Base-by-base conservation (phyloP, 2,888 invertebrate species). In the Cordilura impudica region DNA sequence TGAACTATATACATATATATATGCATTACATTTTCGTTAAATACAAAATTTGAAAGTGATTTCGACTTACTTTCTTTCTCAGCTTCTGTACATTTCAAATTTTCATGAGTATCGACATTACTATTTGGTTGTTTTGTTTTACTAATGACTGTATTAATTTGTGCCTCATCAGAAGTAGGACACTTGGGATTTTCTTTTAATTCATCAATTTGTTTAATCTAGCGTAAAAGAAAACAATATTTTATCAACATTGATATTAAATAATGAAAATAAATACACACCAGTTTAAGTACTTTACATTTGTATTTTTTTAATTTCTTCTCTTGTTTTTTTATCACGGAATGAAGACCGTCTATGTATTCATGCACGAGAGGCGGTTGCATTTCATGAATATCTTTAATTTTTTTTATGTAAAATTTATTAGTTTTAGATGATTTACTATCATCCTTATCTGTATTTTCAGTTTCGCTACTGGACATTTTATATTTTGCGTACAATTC, bases 271-370 rank as follows among this genome's bases (percentile, higher is more conserved):
- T 12, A 12, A 35, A 21, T 12, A 82, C 87, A 90, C 90, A 93
- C 93, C 89, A 90, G 85, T 81, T 89, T 85, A 78, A 91, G 90
- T 4, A 93, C 84, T 85, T 92, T 92, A n/a, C 90, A 88, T 85
- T 92, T 92, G 63, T 94, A 89, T 83, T 92, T 92, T 66, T 90
- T 90, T 54, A 95, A 87, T 81, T 93, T 91, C 72, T 90, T 90
- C 31, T 91, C 91, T 84, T 93, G 94, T 83, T 86, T 87, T 51
- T 85, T 83, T 1, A 89, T 69, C 21, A 85, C 79, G 5, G 81
- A 79, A 39, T 89, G 89, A 14, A 89, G 75, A n/a, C 83, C 83
- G 26, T 86, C 85, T 14, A 89, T 84, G 58, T 89, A 89, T 4
- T 69, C 69, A 18, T 85, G 83, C 4, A 89, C 47, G 53, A 87